Evolutionary conservation across 2,797 vertebrate species (phyloP).

Genomic region (Enteromius paludinosus): DNA sequence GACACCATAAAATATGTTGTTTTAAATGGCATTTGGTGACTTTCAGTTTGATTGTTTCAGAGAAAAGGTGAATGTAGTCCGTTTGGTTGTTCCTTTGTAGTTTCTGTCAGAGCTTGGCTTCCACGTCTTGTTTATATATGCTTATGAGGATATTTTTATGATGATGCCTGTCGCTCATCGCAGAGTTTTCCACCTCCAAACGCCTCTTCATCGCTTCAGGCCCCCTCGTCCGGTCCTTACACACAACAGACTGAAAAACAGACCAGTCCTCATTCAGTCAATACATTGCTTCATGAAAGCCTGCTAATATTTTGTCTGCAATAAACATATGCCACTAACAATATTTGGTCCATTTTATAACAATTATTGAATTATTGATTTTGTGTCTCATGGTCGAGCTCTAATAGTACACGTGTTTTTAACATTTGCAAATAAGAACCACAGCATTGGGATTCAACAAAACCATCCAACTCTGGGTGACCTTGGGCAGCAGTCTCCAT

Average conservation of each 20-base stretch:
- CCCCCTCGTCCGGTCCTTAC: slow-evolving; percentile 22
- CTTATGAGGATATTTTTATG: slow-evolving; percentile 10
- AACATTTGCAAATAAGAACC: slow-evolving; percentile 1
- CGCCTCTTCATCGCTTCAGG: background rate
- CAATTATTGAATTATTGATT: background rate
- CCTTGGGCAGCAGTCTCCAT: slow-evolving; percentile 39
- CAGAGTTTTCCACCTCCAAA: background rate
- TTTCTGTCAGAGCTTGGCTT: slow-evolving; percentile 20
- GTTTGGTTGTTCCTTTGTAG: background rate
- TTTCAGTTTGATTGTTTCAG: slow-evolving; percentile 38
- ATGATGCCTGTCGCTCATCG: slow-evolving; percentile 6
- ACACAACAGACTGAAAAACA: slow-evolving; percentile 23
- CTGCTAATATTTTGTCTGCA: slow-evolving; percentile 30
- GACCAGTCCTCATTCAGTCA: slow-evolving; percentile 23
- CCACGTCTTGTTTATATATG: background rate
- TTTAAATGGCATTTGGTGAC: slow-evolving; percentile 26
- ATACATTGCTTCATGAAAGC: background rate
- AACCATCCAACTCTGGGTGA: slow-evolving; percentile 21
- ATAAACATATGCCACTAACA: slow-evolving; percentile 22
- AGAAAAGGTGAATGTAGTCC: background rate
- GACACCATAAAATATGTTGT: slow-evolving; percentile 43
- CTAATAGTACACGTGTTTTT: background rate
- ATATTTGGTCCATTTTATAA: slow-evolving; percentile 8
- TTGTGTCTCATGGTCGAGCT: background rate
- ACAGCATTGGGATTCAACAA: background rate